Conservation (phyloP, 1,140 invertebrate species). For the Drusus annulatus region DNA sequence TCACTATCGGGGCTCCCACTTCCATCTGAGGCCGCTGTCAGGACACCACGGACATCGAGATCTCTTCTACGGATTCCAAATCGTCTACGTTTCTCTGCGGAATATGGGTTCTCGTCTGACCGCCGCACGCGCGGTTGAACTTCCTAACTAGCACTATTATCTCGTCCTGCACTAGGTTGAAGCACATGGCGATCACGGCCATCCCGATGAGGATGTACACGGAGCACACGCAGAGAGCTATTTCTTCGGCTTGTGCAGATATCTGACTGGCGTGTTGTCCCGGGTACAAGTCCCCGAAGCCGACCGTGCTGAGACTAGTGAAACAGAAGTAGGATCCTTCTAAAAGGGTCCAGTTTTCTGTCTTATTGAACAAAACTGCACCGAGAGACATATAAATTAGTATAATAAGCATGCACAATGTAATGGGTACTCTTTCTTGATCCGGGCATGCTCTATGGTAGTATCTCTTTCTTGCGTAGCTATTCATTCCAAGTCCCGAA, state of each 20-base stretch:
- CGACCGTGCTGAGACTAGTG: constrained; percentile 91
- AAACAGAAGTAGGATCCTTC: constrained; percentile 97
- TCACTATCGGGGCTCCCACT: constrained; percentile 63
- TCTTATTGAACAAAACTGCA: constrained; percentile 90
- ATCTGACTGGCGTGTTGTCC: constrained; percentile 79
- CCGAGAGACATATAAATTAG: constrained; percentile 92
- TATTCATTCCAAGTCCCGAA: constrained; percentile 65
- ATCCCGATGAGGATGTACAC: constrained; percentile 95
- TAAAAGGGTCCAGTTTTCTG: constrained; percentile 91
- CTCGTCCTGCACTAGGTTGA: constrained; percentile 95
- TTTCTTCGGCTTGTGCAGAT: constrained; percentile 79
- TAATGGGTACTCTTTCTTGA: constrained; percentile 84
- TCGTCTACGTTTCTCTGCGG: constrained; percentile 66
- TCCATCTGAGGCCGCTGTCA: constrained; percentile 75
- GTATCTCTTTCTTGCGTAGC: constrained; percentile 62
- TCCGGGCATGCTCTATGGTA: constrained; percentile 70
- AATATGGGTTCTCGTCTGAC: constrained; percentile 61
- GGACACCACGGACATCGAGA: constrained; percentile 75
- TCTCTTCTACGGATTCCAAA: constrained; percentile 71
- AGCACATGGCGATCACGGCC: constrained; percentile 96
- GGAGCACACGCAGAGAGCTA: constrained; percentile 85
- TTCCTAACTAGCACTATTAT: constrained; percentile 79
- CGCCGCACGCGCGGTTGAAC: constrained; percentile 66
- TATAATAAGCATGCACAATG: constrained; percentile 91
- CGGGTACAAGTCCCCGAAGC: constrained; percentile 89